A percentile compares a stretch with the other conserved stretches of the same genome.
phyloP scores from a whole-genome alignment of 2,113 vertebrate genomes.

The Phalacrocorax carbo region DNA sequence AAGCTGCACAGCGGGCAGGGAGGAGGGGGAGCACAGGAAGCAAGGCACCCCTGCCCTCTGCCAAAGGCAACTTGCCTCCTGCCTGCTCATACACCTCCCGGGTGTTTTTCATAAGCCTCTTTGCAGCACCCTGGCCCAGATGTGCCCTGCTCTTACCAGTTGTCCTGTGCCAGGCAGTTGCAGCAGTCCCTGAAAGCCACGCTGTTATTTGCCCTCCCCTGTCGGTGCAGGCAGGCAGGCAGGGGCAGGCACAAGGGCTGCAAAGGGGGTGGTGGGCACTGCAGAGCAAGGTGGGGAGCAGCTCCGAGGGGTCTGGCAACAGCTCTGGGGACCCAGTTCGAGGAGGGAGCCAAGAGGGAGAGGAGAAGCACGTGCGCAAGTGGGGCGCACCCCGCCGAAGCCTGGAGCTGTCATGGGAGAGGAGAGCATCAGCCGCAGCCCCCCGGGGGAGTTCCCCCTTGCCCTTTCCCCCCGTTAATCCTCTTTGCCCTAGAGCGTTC shows the following conservation, averaged over 20 bases:
- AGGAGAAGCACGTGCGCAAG: background rate
- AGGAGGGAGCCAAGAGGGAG: background rate
- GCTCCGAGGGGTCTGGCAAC: background rate
- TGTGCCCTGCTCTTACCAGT: background rate
- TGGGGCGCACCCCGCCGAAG: background rate
- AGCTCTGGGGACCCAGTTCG: fast-evolving
- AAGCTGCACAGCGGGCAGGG: fast-evolving
- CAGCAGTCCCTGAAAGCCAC: background rate
- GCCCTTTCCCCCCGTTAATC: conserved; percentile 39
- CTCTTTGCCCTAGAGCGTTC: conserved; percentile 61
- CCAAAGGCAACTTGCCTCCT: fast-evolving
- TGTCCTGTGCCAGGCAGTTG: background rate
- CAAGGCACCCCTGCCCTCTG: background rate
- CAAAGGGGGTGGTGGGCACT: background rate
- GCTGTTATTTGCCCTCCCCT: background rate
- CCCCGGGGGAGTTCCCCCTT: background rate
- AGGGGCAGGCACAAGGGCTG: background rate
- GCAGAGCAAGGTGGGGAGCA: background rate
- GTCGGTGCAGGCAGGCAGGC: background rate
- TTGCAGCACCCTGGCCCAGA: background rate
- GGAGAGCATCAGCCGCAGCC: background rate
- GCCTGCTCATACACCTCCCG: background rate
- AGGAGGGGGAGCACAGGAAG: background rate
- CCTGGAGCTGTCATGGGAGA: background rate
- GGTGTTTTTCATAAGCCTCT: background rate